Evolutionary conservation across 2,888 invertebrate species (phyloP).

Genomic region (Helobdella robusta): DNA sequence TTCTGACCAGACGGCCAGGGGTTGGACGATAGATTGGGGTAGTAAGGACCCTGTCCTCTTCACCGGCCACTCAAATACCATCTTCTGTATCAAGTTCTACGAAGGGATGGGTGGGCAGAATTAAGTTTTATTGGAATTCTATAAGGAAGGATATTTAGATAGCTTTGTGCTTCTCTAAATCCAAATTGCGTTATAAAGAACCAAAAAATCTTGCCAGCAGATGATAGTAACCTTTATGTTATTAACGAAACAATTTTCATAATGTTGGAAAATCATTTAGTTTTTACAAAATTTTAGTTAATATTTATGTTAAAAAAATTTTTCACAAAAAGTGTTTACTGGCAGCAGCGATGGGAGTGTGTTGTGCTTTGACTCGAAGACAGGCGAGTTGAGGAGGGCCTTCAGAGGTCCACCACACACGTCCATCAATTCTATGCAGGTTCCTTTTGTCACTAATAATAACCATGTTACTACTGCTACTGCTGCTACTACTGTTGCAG

Average conservation of each 20-base stretch:
- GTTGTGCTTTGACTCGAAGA: slow-evolving; percentile 25
- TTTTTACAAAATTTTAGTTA: neutral
- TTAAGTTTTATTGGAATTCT: neutral
- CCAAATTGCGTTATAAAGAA: too few species aligned
- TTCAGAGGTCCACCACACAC: slow-evolving; percentile 22
- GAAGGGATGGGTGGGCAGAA: slow-evolving; percentile 44
- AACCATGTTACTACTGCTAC: too few species aligned
- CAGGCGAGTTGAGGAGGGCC: slow-evolving; percentile 22
- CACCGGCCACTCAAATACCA: slow-evolving; percentile 51
- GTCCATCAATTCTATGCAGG: slow-evolving; percentile 25
- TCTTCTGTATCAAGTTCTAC: slow-evolving; percentile 50
- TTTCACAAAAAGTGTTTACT: slow-evolving; percentile 20
- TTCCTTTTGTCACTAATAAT: too few species aligned
- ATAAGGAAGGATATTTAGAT: neutral
- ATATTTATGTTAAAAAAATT: neutral
- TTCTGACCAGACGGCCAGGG: slow-evolving; percentile 47
- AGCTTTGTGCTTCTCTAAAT: too few species aligned
- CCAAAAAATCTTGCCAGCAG: too few species aligned
- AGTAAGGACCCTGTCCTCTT: slow-evolving; percentile 46
- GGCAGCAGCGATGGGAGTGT: slow-evolving; percentile 27
- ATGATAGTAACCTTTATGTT: too few species aligned
- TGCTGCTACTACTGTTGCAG: too few species aligned
- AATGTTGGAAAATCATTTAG: neutral
- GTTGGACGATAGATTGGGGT: slow-evolving; percentile 47
- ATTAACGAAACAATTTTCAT: too few species aligned